phyloP scores from a whole-genome alignment of 2,888 invertebrate genomes.

The Tupiocoris notatus region DNA sequence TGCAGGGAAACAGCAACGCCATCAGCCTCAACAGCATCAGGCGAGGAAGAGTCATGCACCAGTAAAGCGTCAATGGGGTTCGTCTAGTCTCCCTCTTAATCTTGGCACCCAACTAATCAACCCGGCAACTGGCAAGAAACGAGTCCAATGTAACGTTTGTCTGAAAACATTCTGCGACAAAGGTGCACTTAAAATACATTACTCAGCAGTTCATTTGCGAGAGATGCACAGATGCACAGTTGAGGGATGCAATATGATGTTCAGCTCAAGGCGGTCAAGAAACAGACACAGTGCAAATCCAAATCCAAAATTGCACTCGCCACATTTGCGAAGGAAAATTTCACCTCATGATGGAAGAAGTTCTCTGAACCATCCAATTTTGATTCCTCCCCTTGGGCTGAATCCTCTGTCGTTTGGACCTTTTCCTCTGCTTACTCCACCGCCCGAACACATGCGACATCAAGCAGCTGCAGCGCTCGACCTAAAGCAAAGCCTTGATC shows the following conservation, averaged over 20 bases:
- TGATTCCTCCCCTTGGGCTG: slow-evolving; percentile 70
- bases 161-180: slow-evolving; percentile 99
- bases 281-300: slow-evolving; percentile 98
- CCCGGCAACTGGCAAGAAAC: slow-evolving; percentile 90
- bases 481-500: slow-evolving; percentile 65
- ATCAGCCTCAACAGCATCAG: slow-evolving; percentile 56
- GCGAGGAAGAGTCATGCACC: slow-evolving; percentile 68
- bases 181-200: slow-evolving; percentile 98
- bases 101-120: slow-evolving; percentile 88
- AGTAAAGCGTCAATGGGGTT: slow-evolving; percentile 72
- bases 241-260: slow-evolving; percentile 99
- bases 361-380: slow-evolving; percentile 78
- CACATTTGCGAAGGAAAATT: slow-evolving; percentile 88
- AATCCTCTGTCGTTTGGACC: slow-evolving; percentile 75
- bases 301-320: slow-evolving; percentile 95
- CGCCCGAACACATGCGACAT: slow-evolving; percentile 55
- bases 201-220: slow-evolving; percentile 95
- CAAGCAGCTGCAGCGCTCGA: slow-evolving; percentile 62
- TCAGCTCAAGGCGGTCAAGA: slow-evolving; percentile 90
- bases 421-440: slow-evolving; percentile 68
- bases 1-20: slow-evolving; percentile 53
- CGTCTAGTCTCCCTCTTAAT: slow-evolving; percentile 73
- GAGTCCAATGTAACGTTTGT: slow-evolving; percentile 97
- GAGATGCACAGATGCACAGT: slow-evolving; percentile 99
- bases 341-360: slow-evolving; percentile 91